A percentile compares a stretch with the other conserved stretches of the same genome.
phyloP scores from a whole-genome alignment of 2,888 invertebrate species.

The Nephrocerus scutellatus region DNA sequence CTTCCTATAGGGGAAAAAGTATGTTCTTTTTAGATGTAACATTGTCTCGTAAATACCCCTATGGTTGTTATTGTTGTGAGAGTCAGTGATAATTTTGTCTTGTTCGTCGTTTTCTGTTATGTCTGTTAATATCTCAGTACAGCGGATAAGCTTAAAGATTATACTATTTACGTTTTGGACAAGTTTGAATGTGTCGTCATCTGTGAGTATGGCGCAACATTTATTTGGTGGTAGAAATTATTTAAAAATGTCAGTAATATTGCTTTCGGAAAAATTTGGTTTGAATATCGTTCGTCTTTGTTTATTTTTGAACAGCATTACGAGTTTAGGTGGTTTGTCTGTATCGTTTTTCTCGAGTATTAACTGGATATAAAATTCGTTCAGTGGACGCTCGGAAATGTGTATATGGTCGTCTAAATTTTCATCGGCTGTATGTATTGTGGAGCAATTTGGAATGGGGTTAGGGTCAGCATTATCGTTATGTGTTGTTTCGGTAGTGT shows the following conservation, averaged over 20 bases:
- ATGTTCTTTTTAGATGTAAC: no score
- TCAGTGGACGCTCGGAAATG: constrained; percentile 13
- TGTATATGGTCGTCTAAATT: constrained; percentile 9
- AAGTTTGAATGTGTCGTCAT: constrained; percentile 10
- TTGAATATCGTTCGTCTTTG: constrained; percentile 1
- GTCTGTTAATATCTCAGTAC: no score
- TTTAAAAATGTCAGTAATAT: constrained; percentile 6
- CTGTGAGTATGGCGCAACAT: constrained; percentile 3
- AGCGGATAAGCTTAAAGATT: constrained; percentile 6
- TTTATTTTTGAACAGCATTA: constrained; percentile 3
- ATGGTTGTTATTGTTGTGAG: no score
- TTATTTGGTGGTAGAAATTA: constrained; percentile 9
- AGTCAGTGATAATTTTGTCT: no score
- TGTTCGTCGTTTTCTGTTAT: no score
- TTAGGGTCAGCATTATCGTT: constrained; percentile 4
- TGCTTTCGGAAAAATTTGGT: not conserved
- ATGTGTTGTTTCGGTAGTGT: not conserved
- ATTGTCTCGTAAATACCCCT: no score
- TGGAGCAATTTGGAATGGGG: not conserved
- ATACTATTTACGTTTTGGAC: constrained; percentile 6
- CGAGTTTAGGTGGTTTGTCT: constrained; percentile 3
- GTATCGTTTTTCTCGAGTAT: no score
- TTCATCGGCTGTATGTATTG: constrained; percentile 10
- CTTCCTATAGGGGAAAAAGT: no score
- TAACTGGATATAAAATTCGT: constrained; percentile 14